Evolutionary conservation across 2,888 invertebrate species (phyloP).

Genomic region (Tholera decimalis): DNA sequence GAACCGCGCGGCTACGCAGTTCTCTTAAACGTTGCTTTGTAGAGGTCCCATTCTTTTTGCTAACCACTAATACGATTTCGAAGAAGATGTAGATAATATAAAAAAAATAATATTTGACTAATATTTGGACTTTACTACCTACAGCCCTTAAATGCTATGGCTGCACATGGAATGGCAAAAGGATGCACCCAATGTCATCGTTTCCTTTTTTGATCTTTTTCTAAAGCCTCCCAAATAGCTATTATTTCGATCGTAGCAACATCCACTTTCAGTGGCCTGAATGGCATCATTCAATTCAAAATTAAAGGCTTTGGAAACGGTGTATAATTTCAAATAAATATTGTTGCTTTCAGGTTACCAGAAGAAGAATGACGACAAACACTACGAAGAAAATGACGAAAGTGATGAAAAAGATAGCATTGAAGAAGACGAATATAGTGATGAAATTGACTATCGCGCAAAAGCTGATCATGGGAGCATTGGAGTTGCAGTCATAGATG

Average conservation of each 20-base stretch:
- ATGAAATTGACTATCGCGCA: neutral
- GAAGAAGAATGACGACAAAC: neutral
- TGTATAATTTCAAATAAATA: neutral
- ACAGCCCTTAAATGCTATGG: too few species aligned
- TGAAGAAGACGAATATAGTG: conserved; percentile 3
- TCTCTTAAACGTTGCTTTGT: too few species aligned
- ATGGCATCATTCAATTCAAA: neutral
- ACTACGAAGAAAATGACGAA: neutral
- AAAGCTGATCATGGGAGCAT: neutral
- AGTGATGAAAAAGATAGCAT: neutral
- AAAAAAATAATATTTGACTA: too few species aligned
- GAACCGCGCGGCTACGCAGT: too few species aligned
- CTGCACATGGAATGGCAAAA: too few species aligned
- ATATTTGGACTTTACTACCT: too few species aligned
- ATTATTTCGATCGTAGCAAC: neutral
- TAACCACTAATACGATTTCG: too few species aligned
- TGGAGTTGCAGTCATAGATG: neutral
- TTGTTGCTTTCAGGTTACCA: conserved; percentile 7
- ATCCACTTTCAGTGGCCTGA: neutral
- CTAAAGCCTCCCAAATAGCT: too few species aligned
- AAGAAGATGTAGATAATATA: too few species aligned
- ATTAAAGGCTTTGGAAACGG: neutral
- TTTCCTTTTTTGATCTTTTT: too few species aligned
- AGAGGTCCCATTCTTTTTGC: too few species aligned
- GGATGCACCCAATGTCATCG: too few species aligned